Conservation (phyloP, 2,113 vertebrate species). For the Rana temporaria region DNA sequence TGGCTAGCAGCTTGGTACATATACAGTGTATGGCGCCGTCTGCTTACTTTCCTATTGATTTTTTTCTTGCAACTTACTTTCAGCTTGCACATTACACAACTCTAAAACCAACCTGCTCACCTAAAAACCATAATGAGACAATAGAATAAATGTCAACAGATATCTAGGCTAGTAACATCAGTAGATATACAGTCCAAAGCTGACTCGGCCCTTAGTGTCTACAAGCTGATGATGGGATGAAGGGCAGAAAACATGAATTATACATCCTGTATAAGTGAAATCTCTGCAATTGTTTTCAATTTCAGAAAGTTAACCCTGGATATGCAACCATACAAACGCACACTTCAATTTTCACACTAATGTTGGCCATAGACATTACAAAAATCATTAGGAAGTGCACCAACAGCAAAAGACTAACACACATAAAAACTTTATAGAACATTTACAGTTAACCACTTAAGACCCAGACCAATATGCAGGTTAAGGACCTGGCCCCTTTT, state of each 20-base stretch:
- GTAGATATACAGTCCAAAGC: slow-evolving; percentile 33
- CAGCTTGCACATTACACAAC: slow-evolving; percentile 54
- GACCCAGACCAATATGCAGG: no score
- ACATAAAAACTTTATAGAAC: no score
- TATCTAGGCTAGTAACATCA: slow-evolving; percentile 38
- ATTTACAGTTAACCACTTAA: no score
- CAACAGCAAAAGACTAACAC: no score
- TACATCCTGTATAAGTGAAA: slow-evolving; percentile 23
- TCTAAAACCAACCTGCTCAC: slow-evolving; percentile 56
- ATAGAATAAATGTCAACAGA: slow-evolving; percentile 48
- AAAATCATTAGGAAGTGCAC: no score
- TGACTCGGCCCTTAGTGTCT: slow-evolving; percentile 32
- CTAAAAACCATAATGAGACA: slow-evolving; percentile 53
- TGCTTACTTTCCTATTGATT: slow-evolving; percentile 56
- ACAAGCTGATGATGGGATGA: slow-evolving; percentile 27
- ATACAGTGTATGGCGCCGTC: slow-evolving; percentile 53
- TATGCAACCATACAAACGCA: no score
- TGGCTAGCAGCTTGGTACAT: slow-evolving; percentile 47
- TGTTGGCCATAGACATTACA: no score
- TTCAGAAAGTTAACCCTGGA: not conserved
- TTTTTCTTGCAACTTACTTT: slow-evolving; percentile 52
- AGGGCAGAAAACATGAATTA: slow-evolving; percentile 39
- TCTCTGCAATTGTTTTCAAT: slow-evolving; percentile 19
- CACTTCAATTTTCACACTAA: no score
- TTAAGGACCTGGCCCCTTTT: no score